A percentile compares a stretch with the other conserved stretches of the same genome.
Conservation (phyloP, 2,113 vertebrate genomes). For the Eupsittula cactorum region DNA sequence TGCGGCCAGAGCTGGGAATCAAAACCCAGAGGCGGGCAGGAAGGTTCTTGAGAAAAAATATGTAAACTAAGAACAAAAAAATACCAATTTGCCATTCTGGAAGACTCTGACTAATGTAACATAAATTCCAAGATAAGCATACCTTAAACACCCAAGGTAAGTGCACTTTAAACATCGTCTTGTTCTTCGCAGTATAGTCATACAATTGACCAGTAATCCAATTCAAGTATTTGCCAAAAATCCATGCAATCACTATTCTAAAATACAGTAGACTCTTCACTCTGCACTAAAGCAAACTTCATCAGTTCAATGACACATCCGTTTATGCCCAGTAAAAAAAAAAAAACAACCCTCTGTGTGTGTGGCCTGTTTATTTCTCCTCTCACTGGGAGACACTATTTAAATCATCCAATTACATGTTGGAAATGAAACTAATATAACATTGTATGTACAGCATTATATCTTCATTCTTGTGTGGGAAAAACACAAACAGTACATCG, state of each 20-base stretch:
- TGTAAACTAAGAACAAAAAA: not conserved
- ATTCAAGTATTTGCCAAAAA: not conserved
- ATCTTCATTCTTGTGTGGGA: not conserved
- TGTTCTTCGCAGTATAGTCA: not conserved
- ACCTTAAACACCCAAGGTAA: not conserved
- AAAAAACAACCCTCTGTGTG: not conserved
- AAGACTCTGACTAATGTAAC: not conserved
- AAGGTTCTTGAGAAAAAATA: not conserved
- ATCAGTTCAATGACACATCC: not conserved
- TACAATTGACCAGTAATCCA: not conserved
- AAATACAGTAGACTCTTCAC: not conserved
- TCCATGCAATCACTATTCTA: not conserved
- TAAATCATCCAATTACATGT: not conserved
- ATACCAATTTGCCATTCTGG: not conserved
- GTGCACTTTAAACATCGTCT: not conserved
- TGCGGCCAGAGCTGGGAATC: not conserved
- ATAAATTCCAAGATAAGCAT: not conserved
- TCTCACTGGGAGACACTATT: not conserved
- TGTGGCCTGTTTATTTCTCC: not conserved
- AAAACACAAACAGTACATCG: not conserved
- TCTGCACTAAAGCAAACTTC: not conserved
- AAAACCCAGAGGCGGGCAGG: not conserved
- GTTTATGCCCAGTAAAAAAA: not conserved
- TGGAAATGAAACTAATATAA: not conserved
- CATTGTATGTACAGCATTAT: not conserved